A percentile compares a stretch with the other conserved stretches of the same genome.
These are phyloP conservation scores for Platycercus adscitus DNA, from an alignment of 2,113 vertebrate genomes.

Conservation along the genomic window DNA sequence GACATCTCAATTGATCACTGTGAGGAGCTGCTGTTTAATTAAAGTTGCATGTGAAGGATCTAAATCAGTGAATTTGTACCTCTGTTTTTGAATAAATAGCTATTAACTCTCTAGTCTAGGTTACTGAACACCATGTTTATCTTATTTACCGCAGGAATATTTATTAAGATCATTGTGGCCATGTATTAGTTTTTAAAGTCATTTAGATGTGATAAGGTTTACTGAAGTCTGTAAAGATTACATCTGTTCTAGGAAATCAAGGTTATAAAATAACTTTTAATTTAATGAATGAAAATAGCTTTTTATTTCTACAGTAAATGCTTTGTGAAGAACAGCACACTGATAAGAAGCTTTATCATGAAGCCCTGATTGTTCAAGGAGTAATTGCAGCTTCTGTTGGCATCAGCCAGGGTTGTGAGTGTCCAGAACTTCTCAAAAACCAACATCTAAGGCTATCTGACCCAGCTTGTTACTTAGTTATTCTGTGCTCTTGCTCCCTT, in stretches of 20 bases:
- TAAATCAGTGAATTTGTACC: neutral
- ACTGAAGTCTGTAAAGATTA: neutral
- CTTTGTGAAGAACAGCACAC: neutral
- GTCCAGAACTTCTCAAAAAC: neutral
- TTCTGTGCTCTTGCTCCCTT: neutral
- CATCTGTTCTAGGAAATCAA: neutral
- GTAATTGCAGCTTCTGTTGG: slow-evolving; percentile 6
- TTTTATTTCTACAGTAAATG: slow-evolving; percentile 10
- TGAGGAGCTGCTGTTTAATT: slow-evolving; percentile 14
- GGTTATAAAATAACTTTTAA: slow-evolving; percentile 12
- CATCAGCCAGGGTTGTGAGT: neutral
- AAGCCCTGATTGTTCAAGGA: neutral
- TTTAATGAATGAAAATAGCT: neutral
- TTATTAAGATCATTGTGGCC: neutral
- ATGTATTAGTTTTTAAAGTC: neutral
- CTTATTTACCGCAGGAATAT: neutral
- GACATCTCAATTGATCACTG: neutral
- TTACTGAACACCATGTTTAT: neutral
- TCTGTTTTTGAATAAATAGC: neutral
- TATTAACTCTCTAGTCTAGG: neutral
- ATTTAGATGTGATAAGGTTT: neutral
- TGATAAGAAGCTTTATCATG: slow-evolving; percentile 1
- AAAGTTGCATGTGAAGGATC: neutral
- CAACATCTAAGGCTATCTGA: neutral
- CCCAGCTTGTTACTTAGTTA: neutral